These are phyloP conservation scores for Ctenicera cuprea DNA, from an alignment of 2,888 invertebrate genomes.

Conservation along the genomic window DNA sequence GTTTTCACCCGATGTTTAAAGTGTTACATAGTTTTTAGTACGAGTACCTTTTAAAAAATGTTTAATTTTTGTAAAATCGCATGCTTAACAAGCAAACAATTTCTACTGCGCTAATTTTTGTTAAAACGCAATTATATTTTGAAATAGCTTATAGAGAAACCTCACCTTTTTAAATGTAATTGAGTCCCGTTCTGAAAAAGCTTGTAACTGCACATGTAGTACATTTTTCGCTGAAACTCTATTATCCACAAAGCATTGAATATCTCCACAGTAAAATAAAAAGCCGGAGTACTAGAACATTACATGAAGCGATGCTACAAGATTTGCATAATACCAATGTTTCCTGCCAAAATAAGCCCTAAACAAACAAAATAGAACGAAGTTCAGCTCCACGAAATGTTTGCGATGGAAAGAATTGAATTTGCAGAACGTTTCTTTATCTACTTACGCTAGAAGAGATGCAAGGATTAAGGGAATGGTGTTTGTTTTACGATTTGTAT, in stretches of 20 bases:
- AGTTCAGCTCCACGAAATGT: slow-evolving; percentile 37
- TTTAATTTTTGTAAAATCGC: too few relatives aligned
- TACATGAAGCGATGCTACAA: slow-evolving; percentile 48
- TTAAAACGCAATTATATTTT: too few relatives aligned
- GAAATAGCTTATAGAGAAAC: too few relatives aligned
- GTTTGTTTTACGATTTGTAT: slow-evolving; percentile 38
- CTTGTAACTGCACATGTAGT: background rate
- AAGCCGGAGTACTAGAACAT: slow-evolving; percentile 43
- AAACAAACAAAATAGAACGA: slow-evolving; percentile 49
- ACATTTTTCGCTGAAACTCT: slow-evolving; percentile 13
- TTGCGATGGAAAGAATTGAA: slow-evolving; percentile 40
- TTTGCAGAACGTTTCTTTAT: slow-evolving; percentile 39
- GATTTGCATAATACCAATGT: slow-evolving; percentile 56
- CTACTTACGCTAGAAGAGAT: slow-evolving; percentile 23
- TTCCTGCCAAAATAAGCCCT: slow-evolving; percentile 52
- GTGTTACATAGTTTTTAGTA: too few relatives aligned
- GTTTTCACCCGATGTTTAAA: too few relatives aligned
- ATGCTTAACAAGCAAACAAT: too few relatives aligned
- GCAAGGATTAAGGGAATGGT: slow-evolving; percentile 19
- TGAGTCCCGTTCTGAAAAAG: too few relatives aligned
- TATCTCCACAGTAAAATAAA: slow-evolving; percentile 39
- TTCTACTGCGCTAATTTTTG: too few relatives aligned
- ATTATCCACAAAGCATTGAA: slow-evolving; percentile 39
- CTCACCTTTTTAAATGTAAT: too few relatives aligned
- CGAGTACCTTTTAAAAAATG: too few relatives aligned